Evolutionary conservation across 2,888 invertebrate species (phyloP).

Genomic region (Ornithoptera alexandrae): DNA sequence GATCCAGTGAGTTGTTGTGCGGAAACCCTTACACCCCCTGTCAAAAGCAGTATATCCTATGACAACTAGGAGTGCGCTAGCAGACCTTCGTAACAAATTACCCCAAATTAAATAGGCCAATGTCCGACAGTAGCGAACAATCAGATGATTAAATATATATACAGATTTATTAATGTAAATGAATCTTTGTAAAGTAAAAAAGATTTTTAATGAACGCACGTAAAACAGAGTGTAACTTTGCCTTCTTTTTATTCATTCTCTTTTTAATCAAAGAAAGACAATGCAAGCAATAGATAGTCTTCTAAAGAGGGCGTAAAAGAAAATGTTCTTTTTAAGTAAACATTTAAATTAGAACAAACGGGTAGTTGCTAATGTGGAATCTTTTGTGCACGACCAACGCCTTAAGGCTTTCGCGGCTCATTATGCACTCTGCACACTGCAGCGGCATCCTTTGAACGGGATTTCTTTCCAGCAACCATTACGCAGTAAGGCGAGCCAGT

Average conservation of each 20-base stretch:
- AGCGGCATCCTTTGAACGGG: neutral
- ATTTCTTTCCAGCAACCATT: neutral
- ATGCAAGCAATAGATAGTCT: neutral
- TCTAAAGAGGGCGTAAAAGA: neutral
- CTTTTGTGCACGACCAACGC: constrained; percentile 13
- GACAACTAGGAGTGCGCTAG: no score
- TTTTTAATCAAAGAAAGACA: neutral
- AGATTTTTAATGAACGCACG: no score
- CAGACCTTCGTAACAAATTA: no score
- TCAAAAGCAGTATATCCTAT: no score
- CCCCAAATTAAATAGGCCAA: no score
- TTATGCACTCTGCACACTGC: neutral
- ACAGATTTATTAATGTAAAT: no score
- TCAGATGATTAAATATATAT: no score
- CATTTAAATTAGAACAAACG: neutral
- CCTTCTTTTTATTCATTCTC: neutral
- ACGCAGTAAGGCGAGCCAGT: neutral
- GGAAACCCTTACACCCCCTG: no score
- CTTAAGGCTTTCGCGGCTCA: constrained; percentile 19
- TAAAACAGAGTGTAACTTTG: no score
- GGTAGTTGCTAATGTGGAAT: neutral
- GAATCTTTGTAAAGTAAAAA: no score
- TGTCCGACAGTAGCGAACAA: no score
- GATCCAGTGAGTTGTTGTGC: no score
- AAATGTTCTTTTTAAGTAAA: neutral